Percentiles rank a stretch among this genome's conserved stretches.
These are phyloP conservation scores for Phanerotoma sp. DNA, from an alignment of 2,888 invertebrate genomes.

Conservation along the genomic window DNA sequence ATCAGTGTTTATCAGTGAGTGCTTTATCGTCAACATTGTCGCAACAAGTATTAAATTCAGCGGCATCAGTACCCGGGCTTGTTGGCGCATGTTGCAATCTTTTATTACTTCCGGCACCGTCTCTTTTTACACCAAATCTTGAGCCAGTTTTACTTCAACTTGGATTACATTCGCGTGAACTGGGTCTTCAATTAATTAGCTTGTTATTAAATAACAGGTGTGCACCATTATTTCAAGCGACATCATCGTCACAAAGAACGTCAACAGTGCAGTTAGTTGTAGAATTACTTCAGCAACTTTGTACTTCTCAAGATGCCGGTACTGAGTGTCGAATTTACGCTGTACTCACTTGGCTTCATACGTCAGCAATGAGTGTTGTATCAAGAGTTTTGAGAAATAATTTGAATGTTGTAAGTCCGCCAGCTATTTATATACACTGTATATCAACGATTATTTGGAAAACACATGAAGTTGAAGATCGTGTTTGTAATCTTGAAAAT, in stretches of 20 bases:
- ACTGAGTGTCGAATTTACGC: conserved; percentile 66
- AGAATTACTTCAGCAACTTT: conserved; percentile 78
- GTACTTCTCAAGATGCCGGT: conserved; percentile 64
- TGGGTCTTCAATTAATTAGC: conserved; percentile 63
- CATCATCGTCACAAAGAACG: conserved; percentile 46
- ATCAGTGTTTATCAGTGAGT: conserved; percentile 70
- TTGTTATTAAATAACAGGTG: conserved; percentile 64
- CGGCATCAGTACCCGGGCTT: conserved; percentile 68
- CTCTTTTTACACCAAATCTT: conserved; percentile 65
- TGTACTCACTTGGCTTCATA: conserved; percentile 73
- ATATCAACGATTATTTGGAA: conserved; percentile 82
- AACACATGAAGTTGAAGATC: conserved; percentile 63
- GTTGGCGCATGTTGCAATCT: conserved; percentile 72
- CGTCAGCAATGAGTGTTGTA: conserved; percentile 61
- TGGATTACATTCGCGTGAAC: conserved; percentile 66
- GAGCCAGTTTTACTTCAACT: conserved; percentile 71
- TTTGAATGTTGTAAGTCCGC: conserved; percentile 47
- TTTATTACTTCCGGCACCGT: conserved; percentile 68
- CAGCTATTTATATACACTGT: conserved; percentile 70
- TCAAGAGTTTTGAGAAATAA: conserved; percentile 38
- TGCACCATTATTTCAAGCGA: conserved; percentile 48
- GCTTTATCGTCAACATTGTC: conserved; percentile 49
- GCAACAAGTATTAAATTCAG: conserved; percentile 63
- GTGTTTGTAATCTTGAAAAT: conserved; percentile 66
- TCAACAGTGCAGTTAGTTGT: conserved; percentile 67